Evolutionary conservation across 2,113 vertebrate species (phyloP).

Genomic region (Rafetus swinhoei): DNA sequence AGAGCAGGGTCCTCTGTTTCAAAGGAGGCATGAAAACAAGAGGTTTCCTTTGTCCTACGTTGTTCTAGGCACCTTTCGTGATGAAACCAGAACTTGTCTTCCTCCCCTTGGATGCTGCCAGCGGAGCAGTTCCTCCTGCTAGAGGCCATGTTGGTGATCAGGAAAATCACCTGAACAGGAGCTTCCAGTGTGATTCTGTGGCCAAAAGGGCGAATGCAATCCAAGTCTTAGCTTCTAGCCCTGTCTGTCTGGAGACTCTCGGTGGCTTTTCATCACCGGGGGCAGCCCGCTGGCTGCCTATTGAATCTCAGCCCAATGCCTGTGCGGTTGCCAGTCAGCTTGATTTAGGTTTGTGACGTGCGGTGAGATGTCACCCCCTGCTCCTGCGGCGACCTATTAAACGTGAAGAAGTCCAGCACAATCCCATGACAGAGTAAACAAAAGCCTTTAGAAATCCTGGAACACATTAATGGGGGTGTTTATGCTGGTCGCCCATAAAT

Average conservation of each 20-base stretch:
- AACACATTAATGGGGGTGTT: neutral
- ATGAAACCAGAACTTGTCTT: neutral
- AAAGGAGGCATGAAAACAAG: accelerated
- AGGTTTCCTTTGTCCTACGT: neutral
- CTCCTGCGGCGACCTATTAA: neutral
- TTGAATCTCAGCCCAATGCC: no score
- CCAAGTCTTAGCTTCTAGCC: neutral
- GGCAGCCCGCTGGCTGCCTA: neutral
- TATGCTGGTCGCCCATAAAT: neutral
- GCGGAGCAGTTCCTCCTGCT: neutral
- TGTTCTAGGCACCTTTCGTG: neutral
- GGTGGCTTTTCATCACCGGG: accelerated
- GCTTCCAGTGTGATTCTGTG: neutral
- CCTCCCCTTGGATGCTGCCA: neutral
- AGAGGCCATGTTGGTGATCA: neutral
- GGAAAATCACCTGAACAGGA: neutral
- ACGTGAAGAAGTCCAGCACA: neutral
- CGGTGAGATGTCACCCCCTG: neutral
- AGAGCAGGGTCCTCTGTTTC: accelerated
- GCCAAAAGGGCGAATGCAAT: neutral
- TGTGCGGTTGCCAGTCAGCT: neutral
- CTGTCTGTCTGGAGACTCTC: neutral
- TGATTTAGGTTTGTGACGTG: neutral
- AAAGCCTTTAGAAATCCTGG: neutral
- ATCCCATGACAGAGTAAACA: neutral